These are phyloP conservation scores for Nyctalus aviator DNA, from an alignment of 2,797 vertebrate genomes.

Conservation along the genomic window DNA sequence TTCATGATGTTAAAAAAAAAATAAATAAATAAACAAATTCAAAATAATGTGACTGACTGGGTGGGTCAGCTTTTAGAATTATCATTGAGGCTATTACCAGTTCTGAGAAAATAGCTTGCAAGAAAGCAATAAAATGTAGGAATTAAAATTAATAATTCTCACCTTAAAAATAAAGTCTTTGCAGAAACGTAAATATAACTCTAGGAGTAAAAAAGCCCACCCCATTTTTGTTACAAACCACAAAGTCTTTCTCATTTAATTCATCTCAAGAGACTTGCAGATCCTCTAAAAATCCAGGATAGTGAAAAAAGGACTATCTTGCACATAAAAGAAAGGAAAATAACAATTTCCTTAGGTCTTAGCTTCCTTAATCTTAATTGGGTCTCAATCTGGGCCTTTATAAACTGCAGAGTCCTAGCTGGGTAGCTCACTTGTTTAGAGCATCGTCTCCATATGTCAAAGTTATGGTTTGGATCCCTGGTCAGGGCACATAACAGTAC, in stretches of 20 bases:
- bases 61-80: neutral
- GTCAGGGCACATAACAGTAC: neutral
- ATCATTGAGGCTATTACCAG: neutral
- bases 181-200: neutral
- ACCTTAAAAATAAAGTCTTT: conserved; percentile 7
- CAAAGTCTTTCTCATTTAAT: neutral
- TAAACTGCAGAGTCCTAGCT: neutral
- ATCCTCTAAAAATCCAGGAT: neutral
- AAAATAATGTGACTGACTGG: neutral
- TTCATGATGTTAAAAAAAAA: neutral
- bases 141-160: conserved; percentile 50
- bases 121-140: neutral
- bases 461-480: neutral
- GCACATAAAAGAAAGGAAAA: neutral
- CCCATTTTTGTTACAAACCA: neutral
- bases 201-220: neutral
- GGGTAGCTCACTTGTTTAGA: neutral
- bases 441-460: neutral
- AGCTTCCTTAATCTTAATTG: neutral
- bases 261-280: neutral
- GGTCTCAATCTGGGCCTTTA: neutral
- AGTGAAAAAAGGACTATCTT: neutral
- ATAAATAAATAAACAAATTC: neutral
- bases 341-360: neutral
- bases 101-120: conserved; percentile 25